Base-by-base conservation (phyloP, 2,113 vertebrate genomes). In the Uria lomvia region DNA sequence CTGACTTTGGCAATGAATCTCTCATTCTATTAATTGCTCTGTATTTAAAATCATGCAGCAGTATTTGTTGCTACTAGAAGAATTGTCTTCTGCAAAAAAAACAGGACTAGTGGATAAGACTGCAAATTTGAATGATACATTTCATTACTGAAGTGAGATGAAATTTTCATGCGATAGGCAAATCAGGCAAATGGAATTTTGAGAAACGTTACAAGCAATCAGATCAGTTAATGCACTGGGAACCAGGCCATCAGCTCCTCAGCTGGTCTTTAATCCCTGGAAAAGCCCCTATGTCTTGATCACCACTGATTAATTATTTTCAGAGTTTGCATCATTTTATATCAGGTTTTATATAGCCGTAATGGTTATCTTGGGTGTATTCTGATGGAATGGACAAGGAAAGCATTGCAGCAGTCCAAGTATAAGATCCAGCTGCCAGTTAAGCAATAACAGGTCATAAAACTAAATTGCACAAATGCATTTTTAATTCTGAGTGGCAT, bases 361-460 rank as follows among this genome's bases (percentile, higher is more conserved):
- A 94, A 95, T 73, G 53, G 72, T 96, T 94, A 58, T 70, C 82
- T 79, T 78, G 92, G 78, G 73, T 90, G 96, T 97, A 91, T 88
- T 96, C 78, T 0, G 4, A 85, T 52, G 68, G 58, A 90, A 84
- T 18, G 65, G 81, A 88, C 58, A 71, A 90, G 58, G 27, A 91
- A 74, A 72, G 62, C 72, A 94, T 86, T 49, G 11, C 84, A 90
- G 89, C 86, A 84, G 52, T 63, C 84, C 94, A 96, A 94, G 36
- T 47, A 22, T 13, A 89, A 97, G 93, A 98, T 92, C 85, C 88
- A 96, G 81, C 74, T 96, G 93, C 93, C 88, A 95, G 45, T 92
- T 94, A 92, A 63, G 84, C 86, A 97, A 95, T 97, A 97, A 96
- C 78, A 78, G 94, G 89, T 84, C 96, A 95, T 96, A 97, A 97